These are phyloP conservation scores for Morpho helenor DNA, from an alignment of 2,888 invertebrate species.

Conservation along the genomic window DNA sequence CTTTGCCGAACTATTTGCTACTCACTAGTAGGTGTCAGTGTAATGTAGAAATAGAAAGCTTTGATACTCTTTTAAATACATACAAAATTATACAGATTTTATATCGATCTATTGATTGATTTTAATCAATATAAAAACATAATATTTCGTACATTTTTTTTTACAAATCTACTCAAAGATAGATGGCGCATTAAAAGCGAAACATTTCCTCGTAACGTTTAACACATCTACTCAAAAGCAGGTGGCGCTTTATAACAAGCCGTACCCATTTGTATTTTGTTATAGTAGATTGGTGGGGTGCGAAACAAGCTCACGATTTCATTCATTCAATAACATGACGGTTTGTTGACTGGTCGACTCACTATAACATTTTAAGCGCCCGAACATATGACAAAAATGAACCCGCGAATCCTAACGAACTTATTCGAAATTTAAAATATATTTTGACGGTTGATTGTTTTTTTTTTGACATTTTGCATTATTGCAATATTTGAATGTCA, in stretches of 20 bases:
- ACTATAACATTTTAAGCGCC: conserved; percentile 22
- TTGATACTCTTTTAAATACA: too few relatives aligned
- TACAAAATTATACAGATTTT: too few relatives aligned
- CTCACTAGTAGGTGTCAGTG: too few relatives aligned
- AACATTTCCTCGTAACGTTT: too few relatives aligned
- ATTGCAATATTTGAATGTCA: conserved; percentile 21
- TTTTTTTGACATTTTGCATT: conserved; percentile 27
- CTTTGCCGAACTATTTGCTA: too few relatives aligned
- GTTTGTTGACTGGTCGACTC: conserved; percentile 45
- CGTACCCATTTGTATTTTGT: conserved; percentile 17
- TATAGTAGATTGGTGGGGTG: conserved; percentile 42
- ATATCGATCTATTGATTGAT: too few relatives aligned
- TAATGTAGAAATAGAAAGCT: too few relatives aligned
- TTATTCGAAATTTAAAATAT: conserved; percentile 58
- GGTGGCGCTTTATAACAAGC: conserved; percentile 30
- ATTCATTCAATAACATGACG: conserved; percentile 62
- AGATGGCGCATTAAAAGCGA: too few relatives aligned
- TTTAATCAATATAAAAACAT: too few relatives aligned
- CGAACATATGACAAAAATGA: conserved; percentile 36
- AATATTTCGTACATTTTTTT: too few relatives aligned
- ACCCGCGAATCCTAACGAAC: conserved; percentile 65
- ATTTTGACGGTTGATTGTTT: conserved; percentile 49
- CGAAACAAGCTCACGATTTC: conserved; percentile 41
- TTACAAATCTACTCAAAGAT: too few relatives aligned
- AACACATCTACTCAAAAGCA: conserved; percentile 29